phyloP scores from a whole-genome alignment of 2,113 vertebrate species.

The Ia io region DNA sequence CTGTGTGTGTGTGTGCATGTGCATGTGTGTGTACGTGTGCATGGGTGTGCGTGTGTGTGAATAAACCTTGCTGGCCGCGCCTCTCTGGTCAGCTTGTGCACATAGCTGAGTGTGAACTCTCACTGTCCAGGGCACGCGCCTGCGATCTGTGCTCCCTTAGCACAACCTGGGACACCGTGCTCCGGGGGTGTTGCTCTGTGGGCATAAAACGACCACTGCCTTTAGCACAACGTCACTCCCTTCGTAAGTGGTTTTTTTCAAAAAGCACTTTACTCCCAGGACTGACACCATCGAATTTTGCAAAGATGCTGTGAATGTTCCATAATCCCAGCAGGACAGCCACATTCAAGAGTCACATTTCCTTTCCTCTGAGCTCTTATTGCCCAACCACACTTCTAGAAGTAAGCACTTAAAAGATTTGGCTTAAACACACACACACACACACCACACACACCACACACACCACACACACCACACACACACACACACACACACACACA shows the following conservation, averaged over 20 bases:
- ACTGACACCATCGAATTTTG: background rate
- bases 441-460: background rate
- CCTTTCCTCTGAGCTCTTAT: background rate
- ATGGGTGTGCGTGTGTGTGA: background rate
- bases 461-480: background rate
- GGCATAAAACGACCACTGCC: background rate
- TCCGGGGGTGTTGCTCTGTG: background rate
- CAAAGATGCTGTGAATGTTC: background rate
- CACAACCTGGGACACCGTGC: background rate
- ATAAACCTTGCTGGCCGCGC: background rate
- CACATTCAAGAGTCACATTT: background rate
- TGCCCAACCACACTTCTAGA: background rate
- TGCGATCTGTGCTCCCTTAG: background rate
- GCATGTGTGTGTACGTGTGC: background rate
- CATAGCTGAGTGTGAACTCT: background rate
- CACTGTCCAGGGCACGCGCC: background rate
- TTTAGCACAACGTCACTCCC: background rate
- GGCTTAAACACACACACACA: background rate
- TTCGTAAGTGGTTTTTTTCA: background rate
- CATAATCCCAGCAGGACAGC: background rate
- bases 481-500: background rate
- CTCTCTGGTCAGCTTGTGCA: background rate
- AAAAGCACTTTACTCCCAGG: constrained; percentile 29
- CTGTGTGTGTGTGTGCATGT: background rate
- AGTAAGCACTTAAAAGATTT: background rate